phyloP scores from a whole-genome alignment of 2,797 vertebrate genomes.

The Microctenopoma steveboyesi region DNA sequence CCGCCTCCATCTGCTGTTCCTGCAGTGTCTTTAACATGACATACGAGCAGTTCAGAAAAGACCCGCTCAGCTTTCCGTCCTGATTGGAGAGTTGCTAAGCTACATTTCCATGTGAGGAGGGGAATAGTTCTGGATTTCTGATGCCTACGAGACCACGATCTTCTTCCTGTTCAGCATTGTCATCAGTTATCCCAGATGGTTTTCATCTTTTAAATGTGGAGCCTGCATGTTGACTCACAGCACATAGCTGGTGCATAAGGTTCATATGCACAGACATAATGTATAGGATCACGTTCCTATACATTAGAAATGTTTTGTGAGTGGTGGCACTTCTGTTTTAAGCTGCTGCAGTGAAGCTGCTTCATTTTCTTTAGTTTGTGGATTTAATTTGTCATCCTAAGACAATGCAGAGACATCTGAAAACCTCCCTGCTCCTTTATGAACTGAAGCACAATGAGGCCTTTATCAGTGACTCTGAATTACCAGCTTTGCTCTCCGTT shows the following conservation, averaged over 20 bases:
- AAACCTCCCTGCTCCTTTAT: slow-evolving; percentile 61
- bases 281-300: background rate
- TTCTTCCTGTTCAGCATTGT: background rate
- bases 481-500: slow-evolving; percentile 51
- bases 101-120: slow-evolving; percentile 34
- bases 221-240: background rate
- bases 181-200: background rate
- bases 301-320: background rate
- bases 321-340: background rate
- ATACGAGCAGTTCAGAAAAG: slow-evolving; percentile 60
- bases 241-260: background rate
- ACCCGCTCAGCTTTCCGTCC: slow-evolving; percentile 54
- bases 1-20: slow-evolving; percentile 56
- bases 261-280: background rate
- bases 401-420: slow-evolving; percentile 64
- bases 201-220: slow-evolving; percentile 3
- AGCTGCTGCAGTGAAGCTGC: background rate
- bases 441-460: slow-evolving; percentile 63
- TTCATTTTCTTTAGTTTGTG: background rate
- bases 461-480: slow-evolving; percentile 71
- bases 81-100: slow-evolving; percentile 32
- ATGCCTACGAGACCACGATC: background rate
- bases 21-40: slow-evolving; percentile 63
- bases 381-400: slow-evolving; percentile 48
- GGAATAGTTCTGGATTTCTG: background rate